Evolutionary conservation across 1,140 invertebrate species (phyloP), one percentile per base, ranked within the genome.

Genomic region (Microplitis demolitor): DNA sequence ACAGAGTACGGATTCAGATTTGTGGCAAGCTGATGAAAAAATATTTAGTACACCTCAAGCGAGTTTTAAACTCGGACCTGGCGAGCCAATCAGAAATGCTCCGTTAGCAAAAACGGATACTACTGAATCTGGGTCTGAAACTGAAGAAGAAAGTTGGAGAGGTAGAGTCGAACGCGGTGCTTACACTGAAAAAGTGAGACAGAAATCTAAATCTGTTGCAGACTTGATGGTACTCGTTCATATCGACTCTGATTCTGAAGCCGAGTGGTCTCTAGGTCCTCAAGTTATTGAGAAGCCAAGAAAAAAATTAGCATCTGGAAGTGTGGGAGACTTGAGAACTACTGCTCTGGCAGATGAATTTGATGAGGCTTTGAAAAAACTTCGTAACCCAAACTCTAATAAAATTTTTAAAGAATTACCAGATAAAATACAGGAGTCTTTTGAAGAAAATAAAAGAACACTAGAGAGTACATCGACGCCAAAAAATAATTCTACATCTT

Each of bases 141-240:
- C 90, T 3, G 91, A 92, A 80, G 91, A 93, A 76, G 91, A 93
- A 75, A 90, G 89, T 72, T 92, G 90, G 90, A 86, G 88, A 45
- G 87, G 86, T 45, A 87, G 90, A 74, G 89, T 92, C 24, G 91
- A 92, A 82, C 83, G 89, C 60, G 91, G 90, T 4, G 90, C 90
- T 63, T 91, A 92, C 71, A 89, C 90, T 0, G 90, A 92, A 79
- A 92, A 92, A 82, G 91, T 93, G 0, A 89, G 91, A 72, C 88
- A 91, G 67, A 93, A 93, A 80, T 93, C 92, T 0, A 91, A 90
- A 82, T 93, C 91, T 66, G 91, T 93, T 2, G 91, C 92, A 16
- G 92, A 93, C 87, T 83, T 93, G 24, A 92, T 93, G 91, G 87
- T 92, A n/a, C 81, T 93, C 9, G 92, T 92, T 3, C 91, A 92